Evolutionary conservation across 2,888 invertebrate species (phyloP).

Genomic region (Anthrax anthrax): DNA sequence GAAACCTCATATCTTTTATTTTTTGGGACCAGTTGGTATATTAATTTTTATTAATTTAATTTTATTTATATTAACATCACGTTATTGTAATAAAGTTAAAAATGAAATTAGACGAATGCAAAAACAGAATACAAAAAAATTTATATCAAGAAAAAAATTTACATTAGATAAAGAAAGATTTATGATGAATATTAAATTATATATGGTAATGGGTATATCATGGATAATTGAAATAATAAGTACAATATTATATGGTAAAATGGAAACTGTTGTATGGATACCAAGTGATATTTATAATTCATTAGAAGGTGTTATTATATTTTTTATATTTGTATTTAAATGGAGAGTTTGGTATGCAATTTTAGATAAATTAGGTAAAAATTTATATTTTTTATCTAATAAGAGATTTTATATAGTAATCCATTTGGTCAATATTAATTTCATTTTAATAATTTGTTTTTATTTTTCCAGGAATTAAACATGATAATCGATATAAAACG

Average conservation of each 20-base stretch:
- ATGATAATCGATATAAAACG: slow-evolving; percentile 1
- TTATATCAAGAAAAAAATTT: slow-evolving; percentile 44
- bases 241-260: slow-evolving; percentile 36
- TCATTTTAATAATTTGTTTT: slow-evolving; percentile 1
- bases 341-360: slow-evolving; percentile 47
- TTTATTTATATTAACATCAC: slow-evolving; percentile 52
- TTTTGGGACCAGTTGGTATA: slow-evolving; percentile 49
- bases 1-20: slow-evolving; percentile 40
- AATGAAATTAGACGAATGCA: slow-evolving; percentile 57
- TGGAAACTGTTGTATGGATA: slow-evolving; percentile 36
- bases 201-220: slow-evolving; percentile 65
- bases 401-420: not conserved
- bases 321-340: slow-evolving; percentile 57
- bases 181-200: slow-evolving; percentile 55
- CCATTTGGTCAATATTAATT: not conserved
- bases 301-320: slow-evolving; percentile 58
- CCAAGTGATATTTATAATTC: slow-evolving; percentile 51
- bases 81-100: slow-evolving; percentile 57
- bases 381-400: not conserved
- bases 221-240: slow-evolving; percentile 56
- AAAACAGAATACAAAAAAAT: slow-evolving; percentile 45
- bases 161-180: slow-evolving; percentile 56
- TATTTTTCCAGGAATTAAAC: slow-evolving; percentile 1
- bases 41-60: slow-evolving; percentile 49
- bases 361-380: slow-evolving; percentile 39